phyloP scores from a whole-genome alignment of 1,140 invertebrate species.

The Bombus confusus region DNA sequence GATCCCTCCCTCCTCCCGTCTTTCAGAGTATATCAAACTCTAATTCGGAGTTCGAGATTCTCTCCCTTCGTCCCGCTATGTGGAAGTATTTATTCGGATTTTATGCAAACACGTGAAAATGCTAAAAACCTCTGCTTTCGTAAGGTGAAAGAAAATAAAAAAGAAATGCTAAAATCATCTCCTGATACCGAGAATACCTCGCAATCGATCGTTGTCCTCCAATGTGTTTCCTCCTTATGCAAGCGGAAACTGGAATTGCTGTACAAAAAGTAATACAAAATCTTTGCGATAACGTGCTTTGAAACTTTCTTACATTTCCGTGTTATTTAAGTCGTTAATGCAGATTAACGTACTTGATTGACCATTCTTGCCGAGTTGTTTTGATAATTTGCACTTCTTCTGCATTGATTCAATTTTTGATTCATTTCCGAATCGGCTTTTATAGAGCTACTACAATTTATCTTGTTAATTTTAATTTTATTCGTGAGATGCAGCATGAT shows the following conservation, averaged over 20 bases:
- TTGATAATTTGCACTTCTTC: not conserved
- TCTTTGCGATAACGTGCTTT: slow-evolving; percentile 18
- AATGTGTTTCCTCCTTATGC: slow-evolving; percentile 32
- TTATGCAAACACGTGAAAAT: slow-evolving; percentile 29
- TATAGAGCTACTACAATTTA: not conserved
- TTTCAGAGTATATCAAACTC: slow-evolving; percentile 57
- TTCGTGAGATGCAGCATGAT: slow-evolving; percentile 35
- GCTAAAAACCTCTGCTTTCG: slow-evolving; percentile 31
- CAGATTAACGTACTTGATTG: not conserved
- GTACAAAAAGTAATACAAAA: slow-evolving; percentile 43
- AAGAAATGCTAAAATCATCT: slow-evolving; percentile 16
- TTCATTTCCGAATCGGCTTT: slow-evolving; percentile 57
- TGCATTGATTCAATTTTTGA: not conserved
- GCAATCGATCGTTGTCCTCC: slow-evolving; percentile 59
- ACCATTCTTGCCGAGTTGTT: not conserved
- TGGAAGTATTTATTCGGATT: slow-evolving; percentile 51
- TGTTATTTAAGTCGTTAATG: slow-evolving; percentile 1
- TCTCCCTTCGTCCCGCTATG: slow-evolving; percentile 17
- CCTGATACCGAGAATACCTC: slow-evolving; percentile 51
- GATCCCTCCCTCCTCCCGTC: slow-evolving; percentile 51
- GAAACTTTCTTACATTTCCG: slow-evolving; percentile 42
- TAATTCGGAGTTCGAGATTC: slow-evolving; percentile 9
- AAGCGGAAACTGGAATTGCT: slow-evolving; percentile 30
- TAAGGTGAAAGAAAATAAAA: slow-evolving; percentile 21
- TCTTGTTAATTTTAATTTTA: slow-evolving; percentile 3